These are phyloP conservation scores for Megamerina dolium DNA, from an alignment of 2,888 invertebrate genomes.

Conservation along the genomic window DNA sequence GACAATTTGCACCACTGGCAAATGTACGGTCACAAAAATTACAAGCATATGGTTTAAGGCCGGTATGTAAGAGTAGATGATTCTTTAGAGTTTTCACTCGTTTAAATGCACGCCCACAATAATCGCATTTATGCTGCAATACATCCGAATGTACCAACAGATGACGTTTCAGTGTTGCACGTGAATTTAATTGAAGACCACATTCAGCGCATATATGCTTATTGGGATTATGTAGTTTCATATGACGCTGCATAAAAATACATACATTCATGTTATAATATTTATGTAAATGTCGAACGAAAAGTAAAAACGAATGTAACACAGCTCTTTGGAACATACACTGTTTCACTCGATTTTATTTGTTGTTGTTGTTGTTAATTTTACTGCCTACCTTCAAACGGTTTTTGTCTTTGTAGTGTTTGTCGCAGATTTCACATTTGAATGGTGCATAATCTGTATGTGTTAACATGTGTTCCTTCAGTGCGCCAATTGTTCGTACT, in stretches of 20 bases:
- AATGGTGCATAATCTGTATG: constrained; percentile 52
- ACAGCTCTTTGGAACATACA: no score
- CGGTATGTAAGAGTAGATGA: no score
- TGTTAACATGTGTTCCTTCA: constrained; percentile 51
- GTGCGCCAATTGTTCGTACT: constrained; percentile 49
- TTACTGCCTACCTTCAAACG: constrained; percentile 33
- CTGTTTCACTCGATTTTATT: no score
- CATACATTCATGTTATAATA: no score
- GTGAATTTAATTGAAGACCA: no score
- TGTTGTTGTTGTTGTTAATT: no score
- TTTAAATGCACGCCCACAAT: no score
- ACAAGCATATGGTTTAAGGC: constrained; percentile 46
- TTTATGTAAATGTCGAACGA: no score
- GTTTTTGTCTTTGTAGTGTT: constrained; percentile 44
- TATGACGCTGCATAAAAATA: constrained; percentile 39
- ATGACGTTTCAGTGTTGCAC: constrained; percentile 40
- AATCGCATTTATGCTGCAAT: constrained; percentile 45
- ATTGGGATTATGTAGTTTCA: constrained; percentile 44
- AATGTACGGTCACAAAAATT: constrained; percentile 49
- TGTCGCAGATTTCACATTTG: no score
- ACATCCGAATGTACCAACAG: constrained; percentile 43
- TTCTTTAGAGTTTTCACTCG: no score
- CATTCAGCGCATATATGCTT: no score
- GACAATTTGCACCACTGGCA: constrained; percentile 49
- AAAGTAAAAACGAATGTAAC: no score